Conservation (phyloP, 2,888 invertebrate genomes). For the Scaptomyza tumidula region DNA sequence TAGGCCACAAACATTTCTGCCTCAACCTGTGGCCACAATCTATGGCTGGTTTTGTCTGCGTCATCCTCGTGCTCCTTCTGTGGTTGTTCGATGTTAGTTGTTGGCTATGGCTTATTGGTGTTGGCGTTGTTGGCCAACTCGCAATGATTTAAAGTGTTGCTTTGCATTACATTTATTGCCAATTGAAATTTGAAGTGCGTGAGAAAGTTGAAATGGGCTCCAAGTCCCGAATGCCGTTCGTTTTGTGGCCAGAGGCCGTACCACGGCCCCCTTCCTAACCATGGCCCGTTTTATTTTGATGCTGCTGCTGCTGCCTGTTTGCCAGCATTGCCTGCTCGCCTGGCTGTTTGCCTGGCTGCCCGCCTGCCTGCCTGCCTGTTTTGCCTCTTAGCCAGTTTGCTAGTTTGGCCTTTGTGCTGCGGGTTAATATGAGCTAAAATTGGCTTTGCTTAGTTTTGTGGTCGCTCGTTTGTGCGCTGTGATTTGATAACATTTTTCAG, state of each 20-base stretch:
- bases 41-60: constrained; percentile 10
- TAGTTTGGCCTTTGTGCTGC: constrained; percentile 78
- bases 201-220: constrained; percentile 82
- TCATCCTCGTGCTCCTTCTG: constrained; percentile 28
- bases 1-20: constrained; percentile 21
- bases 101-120: constrained; percentile 67
- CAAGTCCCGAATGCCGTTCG: constrained; percentile 40
- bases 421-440: constrained; percentile 80
- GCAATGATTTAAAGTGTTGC: constrained; percentile 84
- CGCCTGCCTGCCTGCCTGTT: constrained; percentile 40
- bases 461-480: constrained; percentile 77
- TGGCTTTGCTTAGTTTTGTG: constrained; percentile 80
- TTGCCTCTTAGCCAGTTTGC: constrained; percentile 41
- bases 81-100: constrained; percentile 14
- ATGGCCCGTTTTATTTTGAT: constrained; percentile 29
- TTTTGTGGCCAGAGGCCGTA: constrained; percentile 62
- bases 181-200: constrained; percentile 84
- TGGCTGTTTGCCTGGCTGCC: neutral
- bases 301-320: constrained; percentile 12
- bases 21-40: constrained; percentile 42
- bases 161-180: constrained; percentile 84
- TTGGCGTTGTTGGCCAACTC: constrained; percentile 72
- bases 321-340: constrained; percentile 13
- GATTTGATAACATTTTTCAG: constrained; percentile 79
- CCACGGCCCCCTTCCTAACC: constrained; percentile 42